Evolutionary conservation across 2,113 vertebrate species (phyloP).

Genomic region (Electrona antarctica): DNA sequence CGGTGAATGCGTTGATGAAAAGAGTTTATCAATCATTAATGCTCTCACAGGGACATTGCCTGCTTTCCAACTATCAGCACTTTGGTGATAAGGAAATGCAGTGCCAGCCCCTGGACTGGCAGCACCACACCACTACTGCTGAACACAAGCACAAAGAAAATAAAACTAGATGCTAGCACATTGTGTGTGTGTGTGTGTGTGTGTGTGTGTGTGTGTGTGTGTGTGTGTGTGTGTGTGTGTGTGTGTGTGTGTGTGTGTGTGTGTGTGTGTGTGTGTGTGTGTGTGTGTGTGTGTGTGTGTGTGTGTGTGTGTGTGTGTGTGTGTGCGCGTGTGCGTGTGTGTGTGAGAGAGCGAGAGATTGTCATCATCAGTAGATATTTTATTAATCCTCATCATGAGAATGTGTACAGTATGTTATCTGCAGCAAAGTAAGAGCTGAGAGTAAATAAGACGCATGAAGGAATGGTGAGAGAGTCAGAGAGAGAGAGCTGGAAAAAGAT

Average conservation of each 20-base stretch:
- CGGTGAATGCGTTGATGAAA: slow-evolving; percentile 30
- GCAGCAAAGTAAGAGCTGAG: background rate
- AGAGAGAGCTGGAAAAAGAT: slow-evolving; percentile 5
- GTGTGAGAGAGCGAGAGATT: background rate
- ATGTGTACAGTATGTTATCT: no score
- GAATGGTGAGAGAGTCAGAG: background rate
- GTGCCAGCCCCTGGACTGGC: slow-evolving; percentile 18
- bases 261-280: background rate
- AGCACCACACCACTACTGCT: slow-evolving; percentile 29
- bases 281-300: slow-evolving; percentile 13
- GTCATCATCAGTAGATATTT: no score
- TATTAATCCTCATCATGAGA: no score
- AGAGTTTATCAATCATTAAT: slow-evolving; percentile 71
- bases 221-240: background rate
- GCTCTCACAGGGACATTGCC: slow-evolving; percentile 47
- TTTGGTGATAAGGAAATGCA: slow-evolving; percentile 58
- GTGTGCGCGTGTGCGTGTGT: slow-evolving; percentile 2
- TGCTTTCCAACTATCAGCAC: slow-evolving; percentile 34
- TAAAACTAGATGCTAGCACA: slow-evolving; percentile 4
- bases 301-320: background rate
- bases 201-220: background rate
- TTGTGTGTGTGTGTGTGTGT: background rate
- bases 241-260: background rate
- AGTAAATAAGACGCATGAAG: slow-evolving; percentile 27
- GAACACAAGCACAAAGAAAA: slow-evolving; percentile 47